Conservation (phyloP, 2,888 invertebrate genomes). For the Drosophila tanythrix region DNA sequence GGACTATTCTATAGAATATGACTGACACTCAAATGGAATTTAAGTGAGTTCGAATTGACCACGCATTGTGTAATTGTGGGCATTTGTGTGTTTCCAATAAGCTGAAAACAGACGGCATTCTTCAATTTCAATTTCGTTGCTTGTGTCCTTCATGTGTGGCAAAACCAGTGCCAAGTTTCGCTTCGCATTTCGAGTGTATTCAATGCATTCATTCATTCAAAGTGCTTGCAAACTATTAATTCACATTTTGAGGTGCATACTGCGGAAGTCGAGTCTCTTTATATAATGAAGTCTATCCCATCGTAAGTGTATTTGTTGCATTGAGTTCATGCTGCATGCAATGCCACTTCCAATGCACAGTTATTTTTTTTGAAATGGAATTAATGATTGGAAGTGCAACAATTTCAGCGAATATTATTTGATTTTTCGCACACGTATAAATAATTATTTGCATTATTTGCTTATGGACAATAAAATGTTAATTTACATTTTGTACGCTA, state of each 20-base stretch:
- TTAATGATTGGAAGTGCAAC: slow-evolving; percentile 2
- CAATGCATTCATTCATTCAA: not conserved
- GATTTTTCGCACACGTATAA: slow-evolving; percentile 46
- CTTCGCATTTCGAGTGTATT: not conserved
- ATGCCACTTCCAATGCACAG: slow-evolving; percentile 24
- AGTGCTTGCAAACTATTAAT: not conserved
- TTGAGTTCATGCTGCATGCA: not conserved
- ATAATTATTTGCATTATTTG: slow-evolving; percentile 47
- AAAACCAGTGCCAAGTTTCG: not conserved
- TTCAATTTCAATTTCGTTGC: too few species aligned
- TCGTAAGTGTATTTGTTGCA: not conserved
- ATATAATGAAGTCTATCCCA: not conserved
- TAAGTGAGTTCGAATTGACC: not conserved
- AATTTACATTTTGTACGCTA: slow-evolving; percentile 22
- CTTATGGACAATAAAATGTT: slow-evolving; percentile 34
- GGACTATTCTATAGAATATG: not conserved
- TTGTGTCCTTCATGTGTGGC: not conserved
- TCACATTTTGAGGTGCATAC: not conserved
- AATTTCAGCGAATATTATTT: slow-evolving; percentile 33
- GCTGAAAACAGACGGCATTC: too few species aligned
- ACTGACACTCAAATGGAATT: not conserved
- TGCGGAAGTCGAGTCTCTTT: not conserved
- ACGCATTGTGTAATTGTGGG: not conserved
- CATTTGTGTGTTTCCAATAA: not conserved
- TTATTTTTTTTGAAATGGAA: not conserved